Base-by-base conservation (phyloP, 2,888 invertebrate genomes). In the Entomobrya proxima region DNA sequence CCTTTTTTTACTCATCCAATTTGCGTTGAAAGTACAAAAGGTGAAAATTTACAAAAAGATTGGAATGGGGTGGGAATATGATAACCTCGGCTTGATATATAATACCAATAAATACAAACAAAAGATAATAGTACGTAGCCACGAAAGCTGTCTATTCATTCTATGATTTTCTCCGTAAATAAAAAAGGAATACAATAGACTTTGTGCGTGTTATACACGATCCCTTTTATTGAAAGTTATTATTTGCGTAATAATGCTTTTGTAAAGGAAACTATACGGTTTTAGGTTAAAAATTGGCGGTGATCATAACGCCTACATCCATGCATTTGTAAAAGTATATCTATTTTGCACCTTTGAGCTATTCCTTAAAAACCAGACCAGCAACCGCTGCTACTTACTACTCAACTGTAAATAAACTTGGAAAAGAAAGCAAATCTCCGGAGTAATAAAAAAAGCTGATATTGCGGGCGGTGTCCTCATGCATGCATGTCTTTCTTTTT, bases 391-490 rank as follows among this genome's bases (percentile, higher is more conserved):
- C n/a, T n/a, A n/a, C n/a, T n/a, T n/a, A n/a, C n/a, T 64, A 13
- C 9, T 15, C 5, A 40, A 7, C 21, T 24, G 44, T 27, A 76
- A 58, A 32, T 37, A 40, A 27, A 7, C 27, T 24, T 40, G 27
- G 15, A 37, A 87, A 87, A 64, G 47, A 50, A 58, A 79, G 67
- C 75, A 84, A 87, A 86, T 88, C 88, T 85, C 86, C 69, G 18
- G 79, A 88, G 88, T 88, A 89, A 88, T 89, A 90, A 89, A 90
- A 89, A 69, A 15, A 35, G 82, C 58, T 75, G 52, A 47, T 74
- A 40, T 37, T 40, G 81, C 40, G 58, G 58, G 30, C 79, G 32
- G n/a, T n/a, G n/a, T n/a, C n/a, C n/a, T 50, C 50, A 52, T 47
- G 44, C 44, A 37, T 64, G 55, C 64, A 30, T 61, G 40, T 30